Conservation (phyloP, 2,113 vertebrate species). For the Arizona elegans region DNA sequence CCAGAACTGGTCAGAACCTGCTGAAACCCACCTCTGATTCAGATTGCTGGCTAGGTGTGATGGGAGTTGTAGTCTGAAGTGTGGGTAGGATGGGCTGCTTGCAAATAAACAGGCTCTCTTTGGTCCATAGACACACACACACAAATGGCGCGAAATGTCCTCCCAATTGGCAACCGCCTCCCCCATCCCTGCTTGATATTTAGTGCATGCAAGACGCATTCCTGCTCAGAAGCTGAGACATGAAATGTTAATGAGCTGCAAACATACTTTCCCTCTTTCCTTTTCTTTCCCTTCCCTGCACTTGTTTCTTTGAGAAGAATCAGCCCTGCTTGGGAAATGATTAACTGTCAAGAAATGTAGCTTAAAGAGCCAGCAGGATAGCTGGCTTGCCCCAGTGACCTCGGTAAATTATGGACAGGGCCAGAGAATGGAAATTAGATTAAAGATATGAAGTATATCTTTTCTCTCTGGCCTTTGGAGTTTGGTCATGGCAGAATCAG, state of each 20-base stretch:
- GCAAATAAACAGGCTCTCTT: background rate
- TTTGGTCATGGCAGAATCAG: background rate
- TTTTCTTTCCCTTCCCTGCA: no score
- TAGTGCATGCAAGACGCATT: background rate
- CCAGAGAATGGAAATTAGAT: background rate
- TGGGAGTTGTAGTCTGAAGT: background rate
- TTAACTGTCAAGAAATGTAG: conserved; percentile 12
- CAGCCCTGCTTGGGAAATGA: background rate
- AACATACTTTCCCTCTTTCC: background rate
- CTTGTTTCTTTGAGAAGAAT: background rate
- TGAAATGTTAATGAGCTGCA: conserved; percentile 9
- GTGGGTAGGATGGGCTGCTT: background rate
- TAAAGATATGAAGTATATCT: background rate
- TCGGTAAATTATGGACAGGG: background rate
- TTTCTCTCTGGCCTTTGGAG: background rate
- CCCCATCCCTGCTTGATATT: background rate
- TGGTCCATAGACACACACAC: no score
- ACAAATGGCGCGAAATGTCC: background rate
- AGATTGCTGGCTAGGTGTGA: background rate
- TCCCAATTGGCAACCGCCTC: background rate
- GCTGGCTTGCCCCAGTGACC: background rate
- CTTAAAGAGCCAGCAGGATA: background rate
- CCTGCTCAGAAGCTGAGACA: background rate
- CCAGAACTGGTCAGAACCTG: no score
- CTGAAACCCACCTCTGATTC: background rate